Percentiles rank a stretch among this genome's conserved stretches.
Evolutionary conservation across 2,797 vertebrate genomes (phyloP).

Genomic region (Cygnus olor): DNA sequence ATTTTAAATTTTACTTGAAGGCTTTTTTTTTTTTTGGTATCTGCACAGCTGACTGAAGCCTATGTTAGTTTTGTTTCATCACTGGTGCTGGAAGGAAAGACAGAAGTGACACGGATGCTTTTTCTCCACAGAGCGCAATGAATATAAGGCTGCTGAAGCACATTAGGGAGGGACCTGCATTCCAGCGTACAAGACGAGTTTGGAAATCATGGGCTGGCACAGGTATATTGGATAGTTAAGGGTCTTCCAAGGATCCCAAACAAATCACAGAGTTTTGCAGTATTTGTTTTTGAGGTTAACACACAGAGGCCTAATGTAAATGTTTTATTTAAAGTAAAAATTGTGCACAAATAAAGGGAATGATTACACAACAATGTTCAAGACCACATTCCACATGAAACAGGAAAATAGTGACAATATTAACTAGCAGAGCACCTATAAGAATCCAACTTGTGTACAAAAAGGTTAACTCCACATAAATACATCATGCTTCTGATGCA

Average conservation of each 20-base stretch:
- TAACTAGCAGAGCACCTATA: constrained; percentile 62
- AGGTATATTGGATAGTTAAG: neutral
- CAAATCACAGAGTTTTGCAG: neutral
- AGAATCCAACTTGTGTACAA: constrained; percentile 49
- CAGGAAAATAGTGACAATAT: constrained; percentile 56
- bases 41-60: neutral
- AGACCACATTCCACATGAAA: constrained; percentile 64
- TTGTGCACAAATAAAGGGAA: constrained; percentile 77
- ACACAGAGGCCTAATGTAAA: constrained; percentile 61
- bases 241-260: neutral
- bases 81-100: neutral
- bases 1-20: neutral
- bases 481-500: constrained; percentile 60
- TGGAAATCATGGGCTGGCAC: neutral
- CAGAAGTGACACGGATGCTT: neutral
- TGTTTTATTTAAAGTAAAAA: constrained; percentile 82
- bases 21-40: neutral
- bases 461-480: constrained; percentile 63
- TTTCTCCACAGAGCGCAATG: neutral
- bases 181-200: rapidly evolving
- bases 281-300: neutral
- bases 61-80: neutral
- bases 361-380: constrained; percentile 59
- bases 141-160: neutral
- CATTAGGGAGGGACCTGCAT: neutral